A percentile compares a stretch with the other conserved stretches of the same genome.
These are phyloP conservation scores for Pangasianodon hypophthalmus DNA, from an alignment of 2,113 vertebrate genomes.

Conservation along the genomic window DNA sequence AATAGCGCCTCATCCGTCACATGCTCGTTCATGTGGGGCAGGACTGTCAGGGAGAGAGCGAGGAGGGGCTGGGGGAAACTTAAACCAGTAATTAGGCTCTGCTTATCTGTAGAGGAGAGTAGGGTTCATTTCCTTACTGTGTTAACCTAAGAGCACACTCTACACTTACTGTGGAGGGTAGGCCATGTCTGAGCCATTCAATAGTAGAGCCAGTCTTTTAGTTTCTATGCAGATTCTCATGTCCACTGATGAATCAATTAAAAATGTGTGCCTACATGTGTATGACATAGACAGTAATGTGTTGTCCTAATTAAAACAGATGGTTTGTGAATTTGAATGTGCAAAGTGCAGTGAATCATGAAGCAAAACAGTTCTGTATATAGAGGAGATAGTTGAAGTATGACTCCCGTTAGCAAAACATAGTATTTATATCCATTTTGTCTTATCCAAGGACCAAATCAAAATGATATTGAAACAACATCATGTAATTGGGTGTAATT, in stretches of 20 bases:
- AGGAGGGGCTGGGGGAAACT: slow-evolving; percentile 55
- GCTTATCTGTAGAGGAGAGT: slow-evolving; percentile 53
- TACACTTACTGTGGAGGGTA: slow-evolving; percentile 2
- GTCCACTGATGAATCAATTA: neutral
- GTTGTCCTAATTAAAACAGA: neutral
- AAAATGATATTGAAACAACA: slow-evolving; percentile 51
- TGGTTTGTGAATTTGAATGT: neutral
- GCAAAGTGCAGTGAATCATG: neutral
- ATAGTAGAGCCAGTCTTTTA: neutral
- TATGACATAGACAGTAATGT: neutral
- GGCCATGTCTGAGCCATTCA: neutral
- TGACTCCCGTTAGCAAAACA: slow-evolving; percentile 27
- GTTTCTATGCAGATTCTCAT: neutral
- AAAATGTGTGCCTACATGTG: neutral
- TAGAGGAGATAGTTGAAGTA: neutral
- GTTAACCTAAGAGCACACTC: slow-evolving; percentile 56
- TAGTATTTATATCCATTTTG: slow-evolving; percentile 48
- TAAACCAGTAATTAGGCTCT: slow-evolving; percentile 59
- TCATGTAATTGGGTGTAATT: slow-evolving; percentile 57
- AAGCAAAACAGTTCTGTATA: neutral
- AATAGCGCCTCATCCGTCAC: slow-evolving; percentile 60
- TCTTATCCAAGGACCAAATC: slow-evolving; percentile 48
- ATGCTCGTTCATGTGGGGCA: slow-evolving; percentile 47
- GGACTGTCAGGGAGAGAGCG: slow-evolving; percentile 50
- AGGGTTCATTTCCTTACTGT: slow-evolving; percentile 52